A percentile compares a stretch with the other conserved stretches of the same genome.
phyloP scores from a whole-genome alignment of 2,797 vertebrate genomes.

The Prunella strophiata region DNA sequence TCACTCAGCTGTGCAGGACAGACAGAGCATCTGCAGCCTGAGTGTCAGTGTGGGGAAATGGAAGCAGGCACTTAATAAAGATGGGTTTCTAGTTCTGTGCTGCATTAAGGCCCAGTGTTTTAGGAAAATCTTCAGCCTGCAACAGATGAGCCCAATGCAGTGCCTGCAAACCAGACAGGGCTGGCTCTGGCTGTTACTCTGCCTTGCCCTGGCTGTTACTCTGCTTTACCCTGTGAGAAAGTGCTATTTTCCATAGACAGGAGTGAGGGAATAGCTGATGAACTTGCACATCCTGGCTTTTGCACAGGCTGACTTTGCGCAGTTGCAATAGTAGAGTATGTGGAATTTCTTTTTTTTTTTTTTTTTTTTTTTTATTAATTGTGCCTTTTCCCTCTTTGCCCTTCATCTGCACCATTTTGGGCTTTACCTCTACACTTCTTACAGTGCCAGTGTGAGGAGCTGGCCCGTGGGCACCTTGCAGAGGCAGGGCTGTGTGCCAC shows the following conservation, averaged over 20 bases:
- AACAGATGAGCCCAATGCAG: rapidly evolving
- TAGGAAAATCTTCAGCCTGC: background rate
- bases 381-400: background rate
- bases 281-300: background rate
- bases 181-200: background rate
- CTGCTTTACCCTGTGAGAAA: background rate
- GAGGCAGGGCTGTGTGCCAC: background rate
- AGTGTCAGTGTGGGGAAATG: background rate
- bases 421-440: background rate
- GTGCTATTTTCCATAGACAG: background rate
- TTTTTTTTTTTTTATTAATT: too few species aligned
- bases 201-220: background rate
- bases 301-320: background rate
- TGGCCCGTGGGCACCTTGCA: background rate
- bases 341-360: background rate
- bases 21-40: background rate
- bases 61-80: background rate
- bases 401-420: background rate
- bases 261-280: background rate
- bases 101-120: rapidly evolving
- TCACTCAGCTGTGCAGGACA: background rate
- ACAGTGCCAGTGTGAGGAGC: rapidly evolving
- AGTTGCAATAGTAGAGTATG: background rate
- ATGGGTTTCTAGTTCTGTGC: background rate
- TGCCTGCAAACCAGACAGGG: too few species aligned